A percentile compares a stretch with the other conserved stretches of the same genome.
Conservation (phyloP, 2,113 vertebrate species). For the Platysteira castanea region DNA sequence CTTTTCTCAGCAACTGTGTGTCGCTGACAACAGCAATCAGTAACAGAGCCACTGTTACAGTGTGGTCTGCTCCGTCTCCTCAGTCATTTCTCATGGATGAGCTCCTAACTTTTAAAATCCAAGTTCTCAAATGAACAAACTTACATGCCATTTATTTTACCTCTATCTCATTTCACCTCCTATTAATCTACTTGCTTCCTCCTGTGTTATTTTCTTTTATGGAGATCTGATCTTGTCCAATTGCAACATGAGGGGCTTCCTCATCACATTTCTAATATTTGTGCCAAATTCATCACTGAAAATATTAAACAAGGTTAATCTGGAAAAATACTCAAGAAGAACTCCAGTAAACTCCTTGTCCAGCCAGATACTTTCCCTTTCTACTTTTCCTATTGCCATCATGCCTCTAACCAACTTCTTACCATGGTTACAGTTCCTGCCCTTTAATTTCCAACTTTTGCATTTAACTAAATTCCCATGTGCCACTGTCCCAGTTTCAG, state of each 20-base stretch:
- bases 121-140: background rate
- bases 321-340: background rate
- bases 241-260: background rate
- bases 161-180: background rate
- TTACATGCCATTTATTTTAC: background rate
- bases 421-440: background rate
- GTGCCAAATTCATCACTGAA: background rate
- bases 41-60: background rate
- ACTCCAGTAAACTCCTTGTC: background rate
- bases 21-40: background rate
- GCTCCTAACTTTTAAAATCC: background rate
- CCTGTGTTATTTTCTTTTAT: background rate
- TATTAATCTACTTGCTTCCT: background rate
- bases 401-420: background rate
- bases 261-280: background rate
- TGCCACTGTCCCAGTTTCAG: background rate
- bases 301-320: background rate
- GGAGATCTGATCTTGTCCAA: background rate
- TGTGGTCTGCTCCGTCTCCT: background rate
- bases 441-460: background rate
- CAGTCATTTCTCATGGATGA: background rate
- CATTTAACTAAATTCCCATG: background rate
- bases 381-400: background rate
- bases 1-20: background rate
- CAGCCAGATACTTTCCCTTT: background rate